These are phyloP conservation scores for Urophycis tenuis DNA, from an alignment of 2,797 vertebrate genomes.

Conservation along the genomic window DNA sequence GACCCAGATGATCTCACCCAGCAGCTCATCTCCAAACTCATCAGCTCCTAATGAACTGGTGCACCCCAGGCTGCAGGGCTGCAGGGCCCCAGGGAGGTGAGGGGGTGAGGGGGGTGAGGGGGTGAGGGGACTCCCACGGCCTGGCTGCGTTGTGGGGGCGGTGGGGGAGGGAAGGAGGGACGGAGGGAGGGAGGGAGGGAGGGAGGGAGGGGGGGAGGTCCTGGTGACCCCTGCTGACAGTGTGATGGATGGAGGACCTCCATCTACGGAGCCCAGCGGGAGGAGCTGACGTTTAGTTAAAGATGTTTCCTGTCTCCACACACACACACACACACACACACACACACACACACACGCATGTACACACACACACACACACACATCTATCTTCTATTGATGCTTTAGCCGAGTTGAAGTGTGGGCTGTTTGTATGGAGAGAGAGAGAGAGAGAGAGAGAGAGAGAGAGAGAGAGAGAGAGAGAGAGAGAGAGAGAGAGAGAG, in stretches of 20 bases:
- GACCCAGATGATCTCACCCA: neutral
- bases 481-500: too few species aligned
- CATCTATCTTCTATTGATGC: neutral
- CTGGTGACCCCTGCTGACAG: too few species aligned
- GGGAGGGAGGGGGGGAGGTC: too few species aligned
- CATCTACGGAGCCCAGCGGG: too few species aligned
- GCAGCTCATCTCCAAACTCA: neutral
- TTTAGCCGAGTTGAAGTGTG: neutral
- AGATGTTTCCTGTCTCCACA: too few species aligned
- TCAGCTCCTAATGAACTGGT: neutral
- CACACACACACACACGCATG: neutral
- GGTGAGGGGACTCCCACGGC: neutral
- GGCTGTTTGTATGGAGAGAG: neutral
- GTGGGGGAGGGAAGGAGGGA: too few species aligned
- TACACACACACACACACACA: neutral
- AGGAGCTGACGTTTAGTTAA: too few species aligned
- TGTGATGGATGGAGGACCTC: too few species aligned
- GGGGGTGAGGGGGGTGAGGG: neutral
- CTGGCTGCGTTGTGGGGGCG: too few species aligned
- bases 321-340: too few species aligned
- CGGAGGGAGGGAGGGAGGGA: too few species aligned
- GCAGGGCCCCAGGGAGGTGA: neutral
- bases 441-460: slow-evolving; percentile 6
- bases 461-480: too few species aligned
- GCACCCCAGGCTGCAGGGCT: neutral